These are phyloP conservation scores for Leucophora obtusa DNA, from an alignment of 2,888 invertebrate genomes.

Conservation along the genomic window DNA sequence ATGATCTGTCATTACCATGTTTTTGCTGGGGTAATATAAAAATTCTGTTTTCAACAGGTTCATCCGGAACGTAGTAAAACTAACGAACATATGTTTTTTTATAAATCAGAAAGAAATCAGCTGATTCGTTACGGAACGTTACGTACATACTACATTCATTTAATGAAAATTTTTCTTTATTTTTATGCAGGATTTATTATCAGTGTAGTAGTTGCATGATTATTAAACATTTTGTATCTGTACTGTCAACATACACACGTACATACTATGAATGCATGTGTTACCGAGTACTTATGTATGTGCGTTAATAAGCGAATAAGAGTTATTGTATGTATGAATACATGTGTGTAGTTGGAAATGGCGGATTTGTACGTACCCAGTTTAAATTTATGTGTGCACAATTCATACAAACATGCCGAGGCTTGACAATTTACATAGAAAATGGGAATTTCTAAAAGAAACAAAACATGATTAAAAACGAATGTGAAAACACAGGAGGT, in stretches of 20 bases:
- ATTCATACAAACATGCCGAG: background rate
- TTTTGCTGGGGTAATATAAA: no score
- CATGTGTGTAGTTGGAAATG: background rate
- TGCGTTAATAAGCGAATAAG: background rate
- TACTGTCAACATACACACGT: conserved; percentile 10
- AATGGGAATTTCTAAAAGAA: conserved; percentile 2
- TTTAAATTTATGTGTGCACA: background rate
- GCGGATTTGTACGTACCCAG: background rate
- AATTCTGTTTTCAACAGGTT: no score
- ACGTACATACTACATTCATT: no score
- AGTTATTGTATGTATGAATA: background rate
- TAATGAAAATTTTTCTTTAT: no score
- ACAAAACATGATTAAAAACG: background rate
- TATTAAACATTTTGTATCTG: conserved; percentile 30
- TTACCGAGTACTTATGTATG: conserved; percentile 8
- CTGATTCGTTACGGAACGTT: no score
- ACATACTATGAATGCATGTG: conserved; percentile 1
- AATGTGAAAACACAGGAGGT: background rate
- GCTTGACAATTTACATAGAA: conserved; percentile 14
- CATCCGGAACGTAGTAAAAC: no score
- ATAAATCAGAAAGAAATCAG: no score
- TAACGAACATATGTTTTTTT: no score
- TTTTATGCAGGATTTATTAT: no score
- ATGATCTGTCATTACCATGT: no score
- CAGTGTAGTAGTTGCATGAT: conserved; percentile 8